phyloP scores from a whole-genome alignment of 2,888 invertebrate genomes.

The Drosophila mulleri region DNA sequence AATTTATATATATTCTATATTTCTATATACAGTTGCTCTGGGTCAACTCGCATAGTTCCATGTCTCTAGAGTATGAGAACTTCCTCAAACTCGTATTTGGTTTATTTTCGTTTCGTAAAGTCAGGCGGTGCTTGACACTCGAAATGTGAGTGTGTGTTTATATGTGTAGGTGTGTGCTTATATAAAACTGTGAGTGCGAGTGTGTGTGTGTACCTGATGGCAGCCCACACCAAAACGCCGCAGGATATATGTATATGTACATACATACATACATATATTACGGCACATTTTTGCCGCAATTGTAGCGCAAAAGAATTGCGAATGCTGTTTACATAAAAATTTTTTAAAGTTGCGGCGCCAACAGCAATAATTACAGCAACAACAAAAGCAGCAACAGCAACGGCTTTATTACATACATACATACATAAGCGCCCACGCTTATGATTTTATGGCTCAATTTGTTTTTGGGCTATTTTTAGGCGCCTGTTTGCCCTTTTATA shows the following conservation, averaged over 20 bases:
- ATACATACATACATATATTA: background rate
- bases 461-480: constrained; percentile 61
- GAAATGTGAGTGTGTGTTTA: constrained; percentile 27
- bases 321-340: constrained; percentile 14
- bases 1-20: background rate
- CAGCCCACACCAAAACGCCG: constrained; percentile 8
- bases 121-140: constrained; percentile 14
- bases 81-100: background rate
- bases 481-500: constrained; percentile 17
- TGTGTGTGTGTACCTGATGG: constrained; percentile 31
- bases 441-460: constrained; percentile 41
- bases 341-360: constrained; percentile 32
- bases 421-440: constrained; percentile 18
- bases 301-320: constrained; percentile 26
- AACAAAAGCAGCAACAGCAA: background rate
- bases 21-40: background rate
- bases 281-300: constrained; percentile 33
- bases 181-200: constrained; percentile 9
- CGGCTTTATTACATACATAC: constrained; percentile 11
- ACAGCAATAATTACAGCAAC: constrained; percentile 8
- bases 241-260: background rate
- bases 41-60: background rate
- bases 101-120: constrained; percentile 14
- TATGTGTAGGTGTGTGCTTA: constrained; percentile 4
- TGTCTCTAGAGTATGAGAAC: background rate